Percentiles rank a stretch among this genome's conserved stretches.
phyloP scores from a whole-genome alignment of 2,888 invertebrate species.

The Epicampocera succincta region DNA sequence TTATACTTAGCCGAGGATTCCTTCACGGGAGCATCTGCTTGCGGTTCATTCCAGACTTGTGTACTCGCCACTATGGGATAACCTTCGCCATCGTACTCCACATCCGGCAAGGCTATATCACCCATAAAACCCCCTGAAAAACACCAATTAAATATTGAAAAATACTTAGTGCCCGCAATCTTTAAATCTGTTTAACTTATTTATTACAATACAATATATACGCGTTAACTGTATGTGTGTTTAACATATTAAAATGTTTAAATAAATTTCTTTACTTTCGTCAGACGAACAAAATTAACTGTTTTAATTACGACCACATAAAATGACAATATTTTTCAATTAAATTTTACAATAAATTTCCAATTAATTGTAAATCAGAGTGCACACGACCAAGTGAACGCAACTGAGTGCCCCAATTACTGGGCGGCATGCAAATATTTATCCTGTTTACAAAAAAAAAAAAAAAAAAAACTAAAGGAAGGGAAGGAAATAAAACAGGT shows the following conservation, averaged over 20 bases:
- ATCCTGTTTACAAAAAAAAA: neutral
- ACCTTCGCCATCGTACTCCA: constrained; percentile 78
- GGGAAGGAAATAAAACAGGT: constrained; percentile 40
- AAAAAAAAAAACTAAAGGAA: neutral
- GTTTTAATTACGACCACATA: constrained; percentile 8
- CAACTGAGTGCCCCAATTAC: constrained; percentile 13
- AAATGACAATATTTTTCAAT: constrained; percentile 61
- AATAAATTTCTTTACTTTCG: constrained; percentile 3
- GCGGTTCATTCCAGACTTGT: constrained; percentile 59
- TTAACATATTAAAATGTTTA: neutral
- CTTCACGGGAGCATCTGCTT: constrained; percentile 71
- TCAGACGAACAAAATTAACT: constrained; percentile 13
- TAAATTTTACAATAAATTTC: constrained; percentile 57
- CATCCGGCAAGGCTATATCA: constrained; percentile 90
- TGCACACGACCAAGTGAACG: neutral
- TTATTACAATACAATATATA: neutral
- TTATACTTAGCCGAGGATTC: constrained; percentile 81
- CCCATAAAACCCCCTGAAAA: constrained; percentile 90
- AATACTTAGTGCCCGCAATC: neutral
- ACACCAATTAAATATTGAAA: constrained; percentile 71
- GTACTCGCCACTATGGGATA: constrained; percentile 73
- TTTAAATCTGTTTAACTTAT: neutral
- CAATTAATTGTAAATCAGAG: constrained; percentile 36
- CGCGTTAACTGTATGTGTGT: neutral
- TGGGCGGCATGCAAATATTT: constrained; percentile 12